Evolutionary conservation across 2,797 vertebrate genomes (phyloP), one percentile per base, ranked within the genome.

Genomic region (Eurystomus glaucurus): DNA sequence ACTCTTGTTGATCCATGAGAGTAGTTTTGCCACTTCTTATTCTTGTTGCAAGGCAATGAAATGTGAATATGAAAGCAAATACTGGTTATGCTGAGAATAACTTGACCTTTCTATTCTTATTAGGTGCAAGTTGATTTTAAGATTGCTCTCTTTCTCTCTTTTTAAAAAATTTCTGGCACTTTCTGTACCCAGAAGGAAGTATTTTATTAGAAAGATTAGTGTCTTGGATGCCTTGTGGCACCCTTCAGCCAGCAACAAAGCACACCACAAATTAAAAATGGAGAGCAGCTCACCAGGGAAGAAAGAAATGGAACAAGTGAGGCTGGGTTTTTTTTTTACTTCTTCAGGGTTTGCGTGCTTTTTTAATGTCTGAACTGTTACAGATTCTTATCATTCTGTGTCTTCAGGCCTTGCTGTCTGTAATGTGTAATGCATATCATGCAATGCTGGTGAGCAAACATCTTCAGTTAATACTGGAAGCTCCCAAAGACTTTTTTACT

Each of bases 11-110:
- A 78, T 94, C 84, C 1, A 0, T 54, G 37, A 90, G 78, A 82
- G 61, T 83, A 51, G 55, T 75, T 94, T 85, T 95, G 90, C 93
- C 93, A 64, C 74, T 96, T 96, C 88, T 90, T 94, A 79, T 91
- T 95, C 88, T 94, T 93, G 90, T 93, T 45, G 75, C 3, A 25
- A 96, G 78, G 66, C 83, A 96, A 94, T 90, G 92, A 96, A 94
- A 93, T 90, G 89, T 94, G 95, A 96, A 92, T 96, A 95, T 84
- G 83, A 94, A 96, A 96, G 78, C 64, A 94, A 96, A 96, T 93
- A 94, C 31, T 22, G 4, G 46, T 66, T 85, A 82, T 21, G 10
- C 69, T 28, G 45, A 84, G 90, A 93, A 95, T 89, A 93, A 92
- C 39, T 77, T 96, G 94, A 92, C 94, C 92, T 95, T 97, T 97